phyloP scores from a whole-genome alignment of 2,888 invertebrate genomes.

The Rotaria magnacalcarata region DNA sequence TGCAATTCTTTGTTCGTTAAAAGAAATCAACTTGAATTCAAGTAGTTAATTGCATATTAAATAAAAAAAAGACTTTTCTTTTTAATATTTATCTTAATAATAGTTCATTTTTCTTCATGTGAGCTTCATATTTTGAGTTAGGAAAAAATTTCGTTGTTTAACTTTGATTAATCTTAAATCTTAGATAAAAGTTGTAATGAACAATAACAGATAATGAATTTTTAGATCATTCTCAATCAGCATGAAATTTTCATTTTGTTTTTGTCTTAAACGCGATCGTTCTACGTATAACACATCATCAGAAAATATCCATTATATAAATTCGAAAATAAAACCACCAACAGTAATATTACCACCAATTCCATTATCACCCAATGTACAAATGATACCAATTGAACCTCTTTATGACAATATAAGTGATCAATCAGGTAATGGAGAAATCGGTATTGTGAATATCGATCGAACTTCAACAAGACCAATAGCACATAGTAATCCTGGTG shows the following conservation, averaged over 20 bases:
- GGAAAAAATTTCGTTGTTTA: too few species aligned
- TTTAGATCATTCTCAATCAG: background rate
- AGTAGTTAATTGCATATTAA: background rate
- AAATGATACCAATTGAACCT: background rate
- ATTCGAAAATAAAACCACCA: background rate
- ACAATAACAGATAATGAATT: background rate
- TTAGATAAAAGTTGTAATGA: background rate
- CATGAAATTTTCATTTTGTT: background rate
- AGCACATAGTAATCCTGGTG: background rate
- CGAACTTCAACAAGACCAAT: background rate
- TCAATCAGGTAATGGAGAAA: background rate
- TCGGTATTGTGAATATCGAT: background rate
- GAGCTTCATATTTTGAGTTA: too few species aligned
- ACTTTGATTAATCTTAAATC: background rate
- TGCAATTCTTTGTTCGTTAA: background rate
- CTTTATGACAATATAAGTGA: background rate
- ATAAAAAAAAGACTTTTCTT: too few species aligned
- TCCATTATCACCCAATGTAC: background rate
- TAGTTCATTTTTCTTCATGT: too few species aligned
- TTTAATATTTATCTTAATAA: too few species aligned
- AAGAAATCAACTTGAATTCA: background rate
- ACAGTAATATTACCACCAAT: background rate
- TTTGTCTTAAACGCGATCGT: slow-evolving; percentile 28
- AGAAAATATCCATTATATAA: background rate
- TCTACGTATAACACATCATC: background rate